Evolutionary conservation across 2,888 invertebrate species (phyloP), one percentile per base, ranked within the genome.

Genomic region (Lordiphosa fenestrarum): DNA sequence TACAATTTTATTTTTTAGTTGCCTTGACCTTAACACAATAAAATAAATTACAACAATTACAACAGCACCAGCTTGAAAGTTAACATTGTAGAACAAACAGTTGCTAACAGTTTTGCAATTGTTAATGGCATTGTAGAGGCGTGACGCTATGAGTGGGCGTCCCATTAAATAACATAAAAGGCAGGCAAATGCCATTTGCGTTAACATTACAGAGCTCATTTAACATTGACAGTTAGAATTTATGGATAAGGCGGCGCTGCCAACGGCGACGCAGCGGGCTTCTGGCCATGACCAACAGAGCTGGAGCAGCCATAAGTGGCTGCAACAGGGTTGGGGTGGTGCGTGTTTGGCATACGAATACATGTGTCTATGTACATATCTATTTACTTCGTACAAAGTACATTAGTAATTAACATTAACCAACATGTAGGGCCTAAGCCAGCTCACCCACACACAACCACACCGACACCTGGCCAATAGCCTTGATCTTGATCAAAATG

Each of bases 1-100:
- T 85, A 73, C 76, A 74, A 58, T 53, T 67, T 30, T 30, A 6
- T 23, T 30, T 30, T 30, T 30, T 30, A 30, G 30, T 30, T 69
- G 69, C 87, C 87, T 86, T 86, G 86, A 87, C 86, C 86, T 87
- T 86, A 87, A 85, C 87, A 86, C 86, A 82, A 75, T 77, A 80
- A 85, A 83, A 75, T 69, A 75, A 68, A 84, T 69, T 70, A 81
- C 74, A 73, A 56, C 68, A 69, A 67, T 67, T 69, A 73, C 70
- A 72, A 52, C 25, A 25, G 25, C 25, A 25, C 65, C 60, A 58
- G 57, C 66, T 62, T 53, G 66, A 71, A 59, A 55, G 50, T 59
- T 62, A 69, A 76, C 69, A 66, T 71, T 48, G 67, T 67, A 35
- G 52, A 41, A 41, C 33, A 33, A 30, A 9, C 3, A 10, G 30